Evolutionary conservation across 2,888 invertebrate genomes (phyloP), one percentile per base, ranked within the genome.

Genomic region (Electrophaes corylata): DNA sequence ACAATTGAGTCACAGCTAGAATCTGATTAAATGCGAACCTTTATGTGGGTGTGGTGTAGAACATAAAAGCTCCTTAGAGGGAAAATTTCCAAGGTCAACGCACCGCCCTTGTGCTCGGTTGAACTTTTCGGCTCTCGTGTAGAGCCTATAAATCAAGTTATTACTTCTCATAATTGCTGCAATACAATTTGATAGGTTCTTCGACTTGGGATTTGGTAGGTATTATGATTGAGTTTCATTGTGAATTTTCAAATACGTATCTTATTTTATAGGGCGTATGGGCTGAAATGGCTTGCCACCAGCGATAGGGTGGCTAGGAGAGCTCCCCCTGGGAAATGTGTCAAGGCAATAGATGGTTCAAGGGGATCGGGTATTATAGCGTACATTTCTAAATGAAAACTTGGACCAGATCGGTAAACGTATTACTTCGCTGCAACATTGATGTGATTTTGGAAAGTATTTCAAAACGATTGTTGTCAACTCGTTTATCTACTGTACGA

Each of bases 331-430:
- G 67, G 57, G 69, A 83, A 77, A 69, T 80, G 68, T 84, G 84
- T 83, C 82, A 82, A 75, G 75, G 76, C 72, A 70, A 69, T 67
- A 81, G 74, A 72, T 77, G 63, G 83, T 85, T 83, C 83, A 82
- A 78, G 82, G 81, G 73, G 51, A 60, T 57, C 31, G 49, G 41
- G 62, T 46, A 67, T 65, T 57, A 69, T 70, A 67, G 57, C 63
- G 60, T 62, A 56, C 60, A 53, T 54, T 63, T 62, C 63, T 66
- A 58, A 64, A 63, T 49, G 45, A 62, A 64, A 65, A 63, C 62
- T 60, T 51, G 51, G 35, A 10, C 56, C 63, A 67, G 67, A 75
- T 75, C 74, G 69, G 76, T 75, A 75, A 70, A 40, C 39, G 52
- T 37, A 50, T 62, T 31, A 16, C 37, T 16, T 16, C 16, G 39